phyloP scores from a whole-genome alignment of 2,797 vertebrate genomes.

The Anabas testudineus region DNA sequence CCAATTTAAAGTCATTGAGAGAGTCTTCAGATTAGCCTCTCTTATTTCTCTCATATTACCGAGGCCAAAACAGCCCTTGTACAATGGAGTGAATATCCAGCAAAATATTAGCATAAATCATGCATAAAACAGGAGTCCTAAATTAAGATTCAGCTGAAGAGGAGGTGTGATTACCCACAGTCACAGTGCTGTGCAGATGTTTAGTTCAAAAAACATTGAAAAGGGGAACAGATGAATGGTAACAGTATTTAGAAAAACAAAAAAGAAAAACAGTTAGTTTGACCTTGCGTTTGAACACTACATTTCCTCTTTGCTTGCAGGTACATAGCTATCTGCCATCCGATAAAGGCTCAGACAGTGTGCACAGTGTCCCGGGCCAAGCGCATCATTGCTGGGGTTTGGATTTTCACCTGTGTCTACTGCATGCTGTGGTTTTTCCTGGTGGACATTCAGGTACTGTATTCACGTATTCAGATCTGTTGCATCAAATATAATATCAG shows the following conservation, averaged over 20 bases:
- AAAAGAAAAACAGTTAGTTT: not conserved
- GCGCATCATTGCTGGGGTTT: constrained; percentile 82
- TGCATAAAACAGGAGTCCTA: not conserved
- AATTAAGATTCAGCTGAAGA: not conserved
- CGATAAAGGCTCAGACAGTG: constrained; percentile 84
- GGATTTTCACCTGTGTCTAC: constrained; percentile 86
- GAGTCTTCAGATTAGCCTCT: not conserved
- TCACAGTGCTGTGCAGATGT: not conserved
- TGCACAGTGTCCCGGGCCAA: constrained; percentile 87
- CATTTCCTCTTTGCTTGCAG: constrained; percentile 55
- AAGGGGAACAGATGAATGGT: not conserved
- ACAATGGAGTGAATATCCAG: not conserved
- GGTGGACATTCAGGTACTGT: constrained; percentile 84
- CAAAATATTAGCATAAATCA: not conserved
- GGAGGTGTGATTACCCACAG: not conserved
- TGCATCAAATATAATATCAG: not conserved
- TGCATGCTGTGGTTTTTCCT: constrained; percentile 90
- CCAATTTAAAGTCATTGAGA: not conserved
- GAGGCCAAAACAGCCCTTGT: not conserved
- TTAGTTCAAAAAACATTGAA: not conserved
- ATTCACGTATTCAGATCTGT: no score
- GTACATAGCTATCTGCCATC: constrained; percentile 89
- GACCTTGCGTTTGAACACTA: not conserved
- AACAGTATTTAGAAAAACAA: not conserved
- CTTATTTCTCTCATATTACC: not conserved